Evolutionary conservation across 2,113 vertebrate genomes (phyloP).

Genomic region (Pandion haliaetus): DNA sequence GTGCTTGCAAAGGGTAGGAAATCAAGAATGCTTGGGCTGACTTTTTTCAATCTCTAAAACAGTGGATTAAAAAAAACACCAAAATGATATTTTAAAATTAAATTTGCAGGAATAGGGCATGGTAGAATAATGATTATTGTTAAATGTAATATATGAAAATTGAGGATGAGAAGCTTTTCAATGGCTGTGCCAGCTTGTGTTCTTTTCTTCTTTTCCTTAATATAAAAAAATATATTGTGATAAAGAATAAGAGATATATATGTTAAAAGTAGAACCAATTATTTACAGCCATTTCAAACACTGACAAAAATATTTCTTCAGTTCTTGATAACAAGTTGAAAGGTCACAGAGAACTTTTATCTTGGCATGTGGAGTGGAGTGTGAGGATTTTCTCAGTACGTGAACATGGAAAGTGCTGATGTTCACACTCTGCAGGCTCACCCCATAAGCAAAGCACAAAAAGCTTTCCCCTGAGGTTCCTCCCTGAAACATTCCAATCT

Average conservation of each 20-base stretch:
- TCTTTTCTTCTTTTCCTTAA: background rate
- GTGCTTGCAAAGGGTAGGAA: slow-evolving; percentile 28
- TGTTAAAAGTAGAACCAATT: background rate
- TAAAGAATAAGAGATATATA: background rate
- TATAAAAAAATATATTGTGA: background rate
- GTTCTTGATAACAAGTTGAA: background rate
- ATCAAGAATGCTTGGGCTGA: slow-evolving; percentile 28
- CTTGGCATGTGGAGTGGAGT: background rate
- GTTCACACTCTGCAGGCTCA: background rate
- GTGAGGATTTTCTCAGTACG: background rate
- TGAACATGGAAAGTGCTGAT: background rate
- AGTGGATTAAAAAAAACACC: background rate
- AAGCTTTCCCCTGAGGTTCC: background rate
- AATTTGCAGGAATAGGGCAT: background rate
- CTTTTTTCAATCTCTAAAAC: slow-evolving; percentile 34
- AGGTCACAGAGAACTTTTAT: background rate
- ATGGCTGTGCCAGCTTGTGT: background rate
- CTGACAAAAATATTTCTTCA: background rate
- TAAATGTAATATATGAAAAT: background rate
- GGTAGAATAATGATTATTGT: background rate
- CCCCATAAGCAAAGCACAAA: background rate
- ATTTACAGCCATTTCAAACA: background rate
- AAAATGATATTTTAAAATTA: background rate
- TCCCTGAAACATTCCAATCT: background rate
- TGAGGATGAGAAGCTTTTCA: background rate